These are phyloP conservation scores for Ashinkailepas kermadecensis DNA, from an alignment of 2,888 invertebrate species.

Conservation along the genomic window DNA sequence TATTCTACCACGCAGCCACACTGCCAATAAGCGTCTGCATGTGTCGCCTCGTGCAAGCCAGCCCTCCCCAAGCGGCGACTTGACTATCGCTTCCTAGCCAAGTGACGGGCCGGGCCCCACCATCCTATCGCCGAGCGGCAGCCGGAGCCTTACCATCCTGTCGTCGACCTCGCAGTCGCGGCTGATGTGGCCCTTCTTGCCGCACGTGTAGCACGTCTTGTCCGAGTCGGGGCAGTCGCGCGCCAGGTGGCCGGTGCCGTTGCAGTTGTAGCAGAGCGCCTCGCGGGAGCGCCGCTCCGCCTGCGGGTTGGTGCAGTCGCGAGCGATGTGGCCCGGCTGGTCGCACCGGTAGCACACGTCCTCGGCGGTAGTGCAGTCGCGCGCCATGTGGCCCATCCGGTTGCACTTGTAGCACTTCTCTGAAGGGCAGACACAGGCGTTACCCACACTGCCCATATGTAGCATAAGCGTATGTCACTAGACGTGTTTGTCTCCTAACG, in stretches of 20 bases:
- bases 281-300: slow-evolving; percentile 37
- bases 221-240: slow-evolving; percentile 54
- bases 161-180: slow-evolving; percentile 36
- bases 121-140: too few relatives aligned
- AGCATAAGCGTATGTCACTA: background rate
- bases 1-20: too few relatives aligned
- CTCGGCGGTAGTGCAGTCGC: slow-evolving; percentile 87
- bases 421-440: background rate
- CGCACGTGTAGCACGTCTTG: slow-evolving; percentile 87
- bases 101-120: too few relatives aligned
- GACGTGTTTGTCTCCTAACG: background rate
- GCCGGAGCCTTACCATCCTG: background rate
- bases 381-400: slow-evolving; percentile 83
- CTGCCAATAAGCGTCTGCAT: too few relatives aligned
- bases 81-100: too few relatives aligned
- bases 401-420: slow-evolving; percentile 91
- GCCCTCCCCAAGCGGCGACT: too few relatives aligned
- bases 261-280: slow-evolving; percentile 90
- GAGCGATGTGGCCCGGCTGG: slow-evolving; percentile 42
- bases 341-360: slow-evolving; percentile 55
- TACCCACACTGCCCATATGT: background rate
- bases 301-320: slow-evolving; percentile 38
- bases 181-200: slow-evolving; percentile 57
- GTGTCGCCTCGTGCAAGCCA: too few relatives aligned
- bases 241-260: slow-evolving; percentile 82